Conservation (phyloP, 2,888 invertebrate species). For the Monopis laevigella region DNA sequence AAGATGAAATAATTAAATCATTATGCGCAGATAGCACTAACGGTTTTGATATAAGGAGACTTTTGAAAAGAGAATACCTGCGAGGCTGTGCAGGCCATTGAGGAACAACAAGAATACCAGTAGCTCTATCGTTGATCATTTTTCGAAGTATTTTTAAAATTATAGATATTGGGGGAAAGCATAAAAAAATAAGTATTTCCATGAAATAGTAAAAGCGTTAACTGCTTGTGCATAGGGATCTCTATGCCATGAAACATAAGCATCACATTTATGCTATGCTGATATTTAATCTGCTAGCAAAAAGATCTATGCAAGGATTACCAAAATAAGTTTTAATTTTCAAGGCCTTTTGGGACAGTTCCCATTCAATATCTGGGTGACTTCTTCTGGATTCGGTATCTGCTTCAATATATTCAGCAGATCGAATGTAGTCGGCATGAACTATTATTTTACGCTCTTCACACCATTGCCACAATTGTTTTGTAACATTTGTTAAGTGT, state of each 20-base stretch:
- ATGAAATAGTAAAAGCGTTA: constrained; percentile 14
- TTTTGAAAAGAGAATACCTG: too few relatives aligned
- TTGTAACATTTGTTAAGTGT: constrained; percentile 17
- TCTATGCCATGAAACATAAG: constrained; percentile 11
- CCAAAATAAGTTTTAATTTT: constrained; percentile 16
- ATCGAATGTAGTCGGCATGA: constrained; percentile 20
- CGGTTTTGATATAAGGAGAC: too few relatives aligned
- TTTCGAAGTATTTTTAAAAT: constrained; percentile 15
- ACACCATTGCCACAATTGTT: constrained; percentile 21
- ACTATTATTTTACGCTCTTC: constrained; percentile 17
- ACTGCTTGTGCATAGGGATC: constrained; percentile 12
- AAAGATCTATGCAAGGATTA: constrained; percentile 20
- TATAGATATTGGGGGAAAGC: constrained; percentile 14
- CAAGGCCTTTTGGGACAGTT: constrained; percentile 14
- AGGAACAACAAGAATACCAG: constrained; percentile 15
- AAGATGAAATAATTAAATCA: too few relatives aligned
- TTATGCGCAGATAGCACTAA: too few relatives aligned
- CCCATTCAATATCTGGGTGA: constrained; percentile 17
- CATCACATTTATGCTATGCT: constrained; percentile 20
- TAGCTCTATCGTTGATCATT: constrained; percentile 13
- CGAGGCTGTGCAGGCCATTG: background rate
- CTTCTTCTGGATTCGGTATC: constrained; percentile 18
- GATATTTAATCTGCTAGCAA: constrained; percentile 21
- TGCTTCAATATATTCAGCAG: constrained; percentile 19
- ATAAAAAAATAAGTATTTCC: constrained; percentile 13